A percentile compares a stretch with the other conserved stretches of the same genome.
These are phyloP conservation scores for Camponotus vicinus DNA, from an alignment of 1,140 invertebrate genomes.

Conservation along the genomic window DNA sequence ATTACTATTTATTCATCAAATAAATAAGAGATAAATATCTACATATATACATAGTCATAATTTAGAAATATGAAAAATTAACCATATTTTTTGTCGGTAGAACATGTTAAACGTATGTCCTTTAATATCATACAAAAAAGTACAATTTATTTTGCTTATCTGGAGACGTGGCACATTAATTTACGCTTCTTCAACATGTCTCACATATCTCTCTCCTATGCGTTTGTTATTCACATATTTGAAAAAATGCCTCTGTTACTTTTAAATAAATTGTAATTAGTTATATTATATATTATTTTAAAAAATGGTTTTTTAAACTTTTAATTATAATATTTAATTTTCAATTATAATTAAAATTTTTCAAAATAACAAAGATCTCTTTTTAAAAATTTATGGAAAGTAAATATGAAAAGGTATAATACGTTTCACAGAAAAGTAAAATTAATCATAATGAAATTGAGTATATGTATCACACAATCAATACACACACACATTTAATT, in stretches of 20 bases:
- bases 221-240: neutral
- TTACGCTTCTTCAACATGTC: neutral
- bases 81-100: neutral
- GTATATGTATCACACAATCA: neutral
- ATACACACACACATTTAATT: neutral
- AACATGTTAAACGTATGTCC: constrained; percentile 19
- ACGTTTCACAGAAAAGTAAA: too few species aligned
- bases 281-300: neutral
- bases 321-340: neutral
- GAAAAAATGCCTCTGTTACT: neutral
- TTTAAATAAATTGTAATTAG: neutral
- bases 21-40: neutral
- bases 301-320: neutral
- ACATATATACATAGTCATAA: neutral
- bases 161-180: constrained; percentile 5
- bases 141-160: constrained; percentile 39
- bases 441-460: neutral
- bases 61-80: constrained; percentile 22
- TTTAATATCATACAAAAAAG: constrained; percentile 4
- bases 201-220: neutral
- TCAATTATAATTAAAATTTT: neutral
- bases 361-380: too few species aligned
- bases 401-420: too few species aligned
- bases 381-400: too few species aligned
- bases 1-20: neutral